phyloP scores from a whole-genome alignment of 2,797 vertebrate species.

The Amazona ochrocephala region DNA sequence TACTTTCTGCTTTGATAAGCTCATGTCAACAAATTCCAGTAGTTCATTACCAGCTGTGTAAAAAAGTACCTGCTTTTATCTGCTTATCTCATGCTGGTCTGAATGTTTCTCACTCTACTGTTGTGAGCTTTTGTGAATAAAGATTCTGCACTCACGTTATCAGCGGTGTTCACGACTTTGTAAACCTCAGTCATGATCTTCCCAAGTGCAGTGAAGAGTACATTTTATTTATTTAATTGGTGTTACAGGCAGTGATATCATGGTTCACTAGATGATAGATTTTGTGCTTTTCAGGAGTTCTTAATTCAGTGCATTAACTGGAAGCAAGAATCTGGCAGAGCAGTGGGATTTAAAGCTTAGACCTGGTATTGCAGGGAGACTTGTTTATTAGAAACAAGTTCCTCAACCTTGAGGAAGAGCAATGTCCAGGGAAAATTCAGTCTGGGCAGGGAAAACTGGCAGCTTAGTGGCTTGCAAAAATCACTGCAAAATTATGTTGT shows the following conservation, averaged over 20 bases:
- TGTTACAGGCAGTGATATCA: not conserved
- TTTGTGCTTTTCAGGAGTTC: not conserved
- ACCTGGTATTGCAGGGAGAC: not conserved
- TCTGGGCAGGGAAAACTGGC: not conserved
- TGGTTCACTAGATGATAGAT: not conserved
- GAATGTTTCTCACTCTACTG: not conserved
- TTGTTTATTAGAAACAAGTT: not conserved
- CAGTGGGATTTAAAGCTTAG: not conserved
- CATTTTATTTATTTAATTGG: not conserved
- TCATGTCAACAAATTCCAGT: not conserved
- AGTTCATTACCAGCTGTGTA: not conserved
- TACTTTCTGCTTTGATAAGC: not conserved
- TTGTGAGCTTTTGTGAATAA: not conserved
- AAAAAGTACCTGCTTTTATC: not conserved
- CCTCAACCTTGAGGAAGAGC: not conserved
- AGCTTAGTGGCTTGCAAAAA: not conserved
- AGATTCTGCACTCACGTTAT: not conserved
- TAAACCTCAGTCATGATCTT: not conserved
- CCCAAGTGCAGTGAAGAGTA: not conserved
- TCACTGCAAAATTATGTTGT: not conserved
- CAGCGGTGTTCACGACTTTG: not conserved
- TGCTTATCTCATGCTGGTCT: not conserved
- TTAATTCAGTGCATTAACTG: not conserved
- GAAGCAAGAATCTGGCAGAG: not conserved
- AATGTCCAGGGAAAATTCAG: not conserved